Conservation (phyloP, 2,113 vertebrate genomes). For the Tapirus terrestris region DNA sequence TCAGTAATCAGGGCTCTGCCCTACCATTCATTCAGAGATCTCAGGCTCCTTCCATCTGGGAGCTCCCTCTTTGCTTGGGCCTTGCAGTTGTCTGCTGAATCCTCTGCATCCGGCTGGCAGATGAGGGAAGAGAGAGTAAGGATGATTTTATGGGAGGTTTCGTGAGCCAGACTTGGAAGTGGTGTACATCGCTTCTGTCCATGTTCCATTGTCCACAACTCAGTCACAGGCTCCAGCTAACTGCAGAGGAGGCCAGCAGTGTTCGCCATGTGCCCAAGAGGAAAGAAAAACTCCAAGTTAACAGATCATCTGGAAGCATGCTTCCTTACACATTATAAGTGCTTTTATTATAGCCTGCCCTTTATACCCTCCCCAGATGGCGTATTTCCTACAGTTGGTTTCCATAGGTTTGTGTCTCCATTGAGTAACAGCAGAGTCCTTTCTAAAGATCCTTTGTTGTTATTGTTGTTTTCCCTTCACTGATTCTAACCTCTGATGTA, state of each 20-base stretch:
- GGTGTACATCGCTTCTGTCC: background rate
- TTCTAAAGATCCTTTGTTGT: constrained; percentile 56
- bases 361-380: background rate
- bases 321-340: background rate
- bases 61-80: background rate
- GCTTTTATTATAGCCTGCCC: background rate
- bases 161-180: background rate
- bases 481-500: constrained; percentile 47
- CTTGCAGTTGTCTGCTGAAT: background rate
- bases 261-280: background rate
- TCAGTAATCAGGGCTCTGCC: background rate
- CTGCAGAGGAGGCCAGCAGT: background rate
- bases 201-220: background rate
- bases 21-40: background rate
- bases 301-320: background rate
- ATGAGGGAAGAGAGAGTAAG: background rate
- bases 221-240: background rate
- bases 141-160: background rate
- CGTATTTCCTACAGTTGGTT: background rate
- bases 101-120: background rate
- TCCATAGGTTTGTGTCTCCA: background rate
- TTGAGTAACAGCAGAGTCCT: background rate
- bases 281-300: constrained; percentile 10
- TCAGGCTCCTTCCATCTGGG: background rate
- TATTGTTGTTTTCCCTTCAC: background rate